Evolutionary conservation across 2,113 vertebrate genomes (phyloP), one percentile per base, ranked within the genome.

Genomic region (Seriola quinqueradiata): DNA sequence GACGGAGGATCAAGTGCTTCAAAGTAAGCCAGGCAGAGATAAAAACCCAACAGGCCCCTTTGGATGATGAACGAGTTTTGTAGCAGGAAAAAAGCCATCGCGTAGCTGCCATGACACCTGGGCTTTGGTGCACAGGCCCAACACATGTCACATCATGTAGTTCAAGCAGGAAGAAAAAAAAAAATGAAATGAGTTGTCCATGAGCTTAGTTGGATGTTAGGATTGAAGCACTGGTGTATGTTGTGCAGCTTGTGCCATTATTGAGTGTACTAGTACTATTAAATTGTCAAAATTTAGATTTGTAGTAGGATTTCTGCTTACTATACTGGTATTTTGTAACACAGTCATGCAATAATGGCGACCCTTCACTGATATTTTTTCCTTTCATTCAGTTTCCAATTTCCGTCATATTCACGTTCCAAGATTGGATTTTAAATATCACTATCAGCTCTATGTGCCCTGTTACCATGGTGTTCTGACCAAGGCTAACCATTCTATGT

Each of bases 1-100:
- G 84, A 91, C 82, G 52, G 81, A 88, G 90, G 91, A 93, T 93
- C 92, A 89, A 92, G 90, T 89, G 91, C 90, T 94, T 94, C 88
- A 94, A 94, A 91, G 93, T 93, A 83, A 91, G 89, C 69, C 89
- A 83, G 83, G 65, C 85, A 73, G 66, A 91, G 92, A 91, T 91
- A 90, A 88, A 79, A 92, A 90, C 78, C 81, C 84, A 92, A 87
- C 88, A 90, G 86, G 90, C 90, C 85, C 77, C 77, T 79, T 57
- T 57, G 84, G 75, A 91, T 92, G 91, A 92, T 92, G 83, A 87
- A 92, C n/a, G 65, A 61, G 74, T 66, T 87, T 87, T 91, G 82
- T 78, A 88, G 85, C 84, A 91, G 84, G 86, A 92, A 89, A 88
- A 84, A 84, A 87, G 79, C 79, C 86, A 84, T 84, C 76, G 65